Evolutionary conservation across 2,888 invertebrate species (phyloP), one percentile per base, ranked within the genome.

Genomic region (Aquatica leii): DNA sequence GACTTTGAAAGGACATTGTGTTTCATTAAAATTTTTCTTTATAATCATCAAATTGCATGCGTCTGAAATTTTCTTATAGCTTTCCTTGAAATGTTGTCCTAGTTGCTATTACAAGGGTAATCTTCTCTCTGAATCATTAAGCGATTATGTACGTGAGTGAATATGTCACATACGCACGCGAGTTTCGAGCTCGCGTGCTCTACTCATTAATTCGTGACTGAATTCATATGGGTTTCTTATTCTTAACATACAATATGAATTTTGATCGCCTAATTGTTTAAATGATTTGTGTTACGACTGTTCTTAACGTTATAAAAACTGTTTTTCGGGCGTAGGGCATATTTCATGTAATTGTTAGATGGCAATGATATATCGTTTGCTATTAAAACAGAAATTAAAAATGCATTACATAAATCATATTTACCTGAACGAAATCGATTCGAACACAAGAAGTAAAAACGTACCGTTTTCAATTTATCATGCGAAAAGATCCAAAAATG

Each of bases 111-210:
- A 41, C 58, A 51, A 51, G 51, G 40, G 21, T 58, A 58, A 35
- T 35, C 37, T 64, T 55, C 57, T 63, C 61, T 49, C 58, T 54
- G 59, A 55, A 68, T 66, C 63, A 61, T 59, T 73, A 74, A 74
- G 70, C 74, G 74, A 74, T 74, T 74, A 71, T 71, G 68, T 76
- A 77, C 77, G 76, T 77, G 77, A 68, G 73, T 72, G 70, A 70
- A 74, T 77, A 77, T 76, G 76, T 74, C 75, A 77, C 76, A 77
- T 74, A 78, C 78, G 76, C 78, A 78, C 78, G 77, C 78, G 70
- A 77, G 66, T 46, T 67, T 65, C 46, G 50, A 58, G 59, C 59
- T 69, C 66, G 69, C 69, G 68, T 69, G 69, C 65, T 46, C 14
- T 48, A 34, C 34, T 62, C 41, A 37, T 56, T 52, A 59, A 68